phyloP scores from a whole-genome alignment of 2,113 vertebrate species.

The Protobothrops flavoviridis region DNA sequence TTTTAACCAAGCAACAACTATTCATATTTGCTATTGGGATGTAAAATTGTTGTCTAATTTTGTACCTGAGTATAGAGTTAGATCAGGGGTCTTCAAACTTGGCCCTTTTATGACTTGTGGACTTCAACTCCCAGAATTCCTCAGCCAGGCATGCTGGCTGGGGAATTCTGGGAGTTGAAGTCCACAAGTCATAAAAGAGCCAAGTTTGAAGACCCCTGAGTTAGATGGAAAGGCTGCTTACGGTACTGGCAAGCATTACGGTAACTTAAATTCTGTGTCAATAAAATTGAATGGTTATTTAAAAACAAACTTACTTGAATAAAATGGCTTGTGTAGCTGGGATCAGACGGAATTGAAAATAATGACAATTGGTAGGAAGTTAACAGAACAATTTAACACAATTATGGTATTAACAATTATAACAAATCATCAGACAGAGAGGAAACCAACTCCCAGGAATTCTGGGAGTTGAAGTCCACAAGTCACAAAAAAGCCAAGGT shows the following conservation, averaged over 20 bases:
- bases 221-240: not conserved
- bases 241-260: not conserved
- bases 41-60: not conserved
- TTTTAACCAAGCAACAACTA: not conserved
- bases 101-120: too few relatives aligned
- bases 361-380: not conserved
- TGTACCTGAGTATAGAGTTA: not conserved
- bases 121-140: too few relatives aligned
- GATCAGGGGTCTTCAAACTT: too few relatives aligned
- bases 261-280: not conserved
- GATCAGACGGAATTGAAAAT: constrained; percentile 5
- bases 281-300: constrained; percentile 2
- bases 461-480: too few relatives aligned
- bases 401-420: constrained; percentile 11
- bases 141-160: too few relatives aligned
- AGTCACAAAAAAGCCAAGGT: too few relatives aligned
- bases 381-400: constrained; percentile 28
- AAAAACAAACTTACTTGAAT: not conserved
- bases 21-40: not conserved
- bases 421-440: not conserved
- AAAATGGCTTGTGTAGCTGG: not conserved
- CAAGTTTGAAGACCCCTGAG: too few relatives aligned
- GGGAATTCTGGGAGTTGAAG: too few relatives aligned
- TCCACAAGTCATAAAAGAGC: too few relatives aligned
- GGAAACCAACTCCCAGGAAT: too few relatives aligned